Evolutionary conservation across 2,888 invertebrate species (phyloP), one percentile per base, ranked within the genome.

Genomic region (Lycocerus yunnanus): DNA sequence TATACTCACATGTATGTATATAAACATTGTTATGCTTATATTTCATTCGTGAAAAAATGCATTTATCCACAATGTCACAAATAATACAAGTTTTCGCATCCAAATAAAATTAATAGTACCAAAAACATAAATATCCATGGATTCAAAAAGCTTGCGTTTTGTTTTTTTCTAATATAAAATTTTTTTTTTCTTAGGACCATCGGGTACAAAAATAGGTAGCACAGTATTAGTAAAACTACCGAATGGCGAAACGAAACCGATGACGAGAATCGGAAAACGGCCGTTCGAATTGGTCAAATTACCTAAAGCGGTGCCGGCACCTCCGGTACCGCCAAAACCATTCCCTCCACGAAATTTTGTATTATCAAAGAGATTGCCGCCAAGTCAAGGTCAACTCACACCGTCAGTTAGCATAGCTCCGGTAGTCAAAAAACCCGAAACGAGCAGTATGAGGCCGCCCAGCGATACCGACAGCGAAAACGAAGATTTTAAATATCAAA

Each of bases 381-480:
- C 75, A 6, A 67, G 59, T 11, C 73, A 74, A 58, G 82, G 84
- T 8, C 85, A 88, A 80, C 79, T 89, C 67, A 88, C 88, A 5
- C 88, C 89, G 4, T 88, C 88, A 4, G 88, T 89, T 13, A 89
- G 88, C 73, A 89, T 89, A 75, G 88, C 88, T 1, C 88, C 89
- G 0, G 88, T 89, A 6, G 83, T 85, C 59, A 85, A 85, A 71
- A 78, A 81, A 20, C 43, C 43, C n/a, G 80, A 81, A 6, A 74
- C 78, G n/a, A 82, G 80, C 59, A 74, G 77, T 66, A 72, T 71
- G 58, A 81, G 78, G 66, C 80, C 77, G 58, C 82, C 78, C 4
- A 83, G 83, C 69, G 85, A 85, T 71, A 85, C 84, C 69, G 86
- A 86, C 65, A 86, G 85, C 67, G 86, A 86, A 71, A 81, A 80